Evolutionary conservation across 2,113 vertebrate species (phyloP), one percentile per base, ranked within the genome.

Genomic region (Neotragus pygmaeus): DNA sequence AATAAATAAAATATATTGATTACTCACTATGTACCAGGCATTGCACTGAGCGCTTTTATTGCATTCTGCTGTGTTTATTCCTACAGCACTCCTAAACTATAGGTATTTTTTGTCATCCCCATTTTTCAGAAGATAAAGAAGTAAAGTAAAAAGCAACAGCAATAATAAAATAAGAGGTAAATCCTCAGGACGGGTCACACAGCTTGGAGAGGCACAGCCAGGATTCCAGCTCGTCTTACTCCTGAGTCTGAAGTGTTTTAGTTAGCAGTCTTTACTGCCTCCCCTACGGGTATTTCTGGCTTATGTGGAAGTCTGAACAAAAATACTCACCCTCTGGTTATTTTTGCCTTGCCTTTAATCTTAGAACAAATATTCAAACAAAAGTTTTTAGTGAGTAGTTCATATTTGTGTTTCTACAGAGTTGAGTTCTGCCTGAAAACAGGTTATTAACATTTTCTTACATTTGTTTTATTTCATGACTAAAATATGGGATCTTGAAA

Each of bases 361-460:
- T 85, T 82, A 94, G 57, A 94, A 91, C 45, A 91, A 55, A 93
- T 62, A 27, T 64, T 23, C 15, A 36, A 49, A 53, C 55, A 57
- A 84, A n/a, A 64, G 28, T 45, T 84, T 81, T 87, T 80, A 81
- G 33, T 30, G 19, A 91, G 30, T 19, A 62, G 23, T 90, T 94
- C 73, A 91, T 82, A 96, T 85, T 95, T 82, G 36, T 83, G 36
- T 93, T 83, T 83, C 57, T 58, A 51, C 73, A 80, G 51, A 87
- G 43, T 60, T 95, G n/a, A 88, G 55, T 62, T 96, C 84, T 95
- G 64, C 84, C 91, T 88, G 53, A 91, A 62, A 93, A 94, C 39
- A 23, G 17, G 11, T 88, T 87, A 66, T 60, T 96, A 53, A 51
- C 23, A 58, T 89, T 94, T 96, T 90, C 47, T 97, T 94, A 73